Evolutionary conservation across 1,140 invertebrate genomes (phyloP).

Genomic region (Cryptotermes secundus): DNA sequence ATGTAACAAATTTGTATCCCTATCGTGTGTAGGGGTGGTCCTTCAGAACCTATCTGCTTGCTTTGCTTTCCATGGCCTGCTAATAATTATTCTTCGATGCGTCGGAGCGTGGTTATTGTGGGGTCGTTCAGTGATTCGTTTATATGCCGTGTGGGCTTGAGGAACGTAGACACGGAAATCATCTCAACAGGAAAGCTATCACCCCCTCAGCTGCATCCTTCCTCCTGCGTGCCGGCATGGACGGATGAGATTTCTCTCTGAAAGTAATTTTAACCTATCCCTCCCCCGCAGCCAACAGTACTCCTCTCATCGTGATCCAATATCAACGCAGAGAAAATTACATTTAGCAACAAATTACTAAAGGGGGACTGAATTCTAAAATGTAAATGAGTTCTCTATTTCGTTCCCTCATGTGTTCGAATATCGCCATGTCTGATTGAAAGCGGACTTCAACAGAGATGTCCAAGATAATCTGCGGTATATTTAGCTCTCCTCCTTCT

Average conservation of each 20-base stretch:
- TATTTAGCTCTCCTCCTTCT: too few species aligned
- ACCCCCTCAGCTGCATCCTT: neutral
- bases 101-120: neutral
- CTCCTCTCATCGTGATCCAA: neutral
- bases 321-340: slow-evolving; percentile 14
- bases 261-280: slow-evolving; percentile 2
- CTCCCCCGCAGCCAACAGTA: neutral
- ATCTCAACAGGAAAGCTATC: too few species aligned
- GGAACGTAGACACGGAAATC: neutral
- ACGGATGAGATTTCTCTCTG: neutral
- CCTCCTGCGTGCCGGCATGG: neutral
- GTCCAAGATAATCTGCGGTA: neutral
- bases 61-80: neutral
- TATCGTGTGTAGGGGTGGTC: too few species aligned
- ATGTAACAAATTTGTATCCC: too few species aligned
- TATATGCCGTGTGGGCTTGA: neutral
- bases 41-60: too few species aligned
- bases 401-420: neutral
- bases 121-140: neutral
- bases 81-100: neutral
- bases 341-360: slow-evolving; percentile 18
- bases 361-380: slow-evolving; percentile 8
- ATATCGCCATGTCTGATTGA: neutral
- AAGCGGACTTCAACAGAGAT: neutral
- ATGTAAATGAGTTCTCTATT: neutral